Evolutionary conservation across 2,113 vertebrate genomes (phyloP).

Genomic region (Paratilapia polleni): DNA sequence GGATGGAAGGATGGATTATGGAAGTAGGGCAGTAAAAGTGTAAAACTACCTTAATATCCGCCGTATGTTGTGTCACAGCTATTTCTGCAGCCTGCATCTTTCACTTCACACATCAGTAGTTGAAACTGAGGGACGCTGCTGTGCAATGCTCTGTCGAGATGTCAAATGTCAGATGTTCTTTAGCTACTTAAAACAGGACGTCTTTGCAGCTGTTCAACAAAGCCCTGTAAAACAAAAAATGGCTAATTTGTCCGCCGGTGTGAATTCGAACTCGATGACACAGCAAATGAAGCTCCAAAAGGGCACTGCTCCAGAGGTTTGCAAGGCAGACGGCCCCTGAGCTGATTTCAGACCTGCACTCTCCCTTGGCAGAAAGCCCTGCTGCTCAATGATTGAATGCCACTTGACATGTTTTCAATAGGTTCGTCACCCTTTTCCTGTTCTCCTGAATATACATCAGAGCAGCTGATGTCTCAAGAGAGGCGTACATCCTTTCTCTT

Average conservation of each 20-base stretch:
- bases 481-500: conserved; percentile 42
- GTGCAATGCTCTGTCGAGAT: background rate
- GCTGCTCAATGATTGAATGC: conserved; percentile 70
- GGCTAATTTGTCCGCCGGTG: conserved; percentile 32
- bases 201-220: background rate
- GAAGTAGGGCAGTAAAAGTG: background rate
- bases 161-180: background rate
- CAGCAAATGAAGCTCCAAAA: conserved; percentile 68
- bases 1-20: background rate
- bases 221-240: background rate
- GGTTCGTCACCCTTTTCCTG: conserved; percentile 78
- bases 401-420: conserved; percentile 79
- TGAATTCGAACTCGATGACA: conserved; percentile 58
- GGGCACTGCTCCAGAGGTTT: conserved; percentile 57
- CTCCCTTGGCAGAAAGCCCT: conserved; percentile 58
- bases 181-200: background rate
- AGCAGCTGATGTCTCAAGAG: conserved; percentile 53
- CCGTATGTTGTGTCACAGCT: background rate
- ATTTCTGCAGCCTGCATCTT: background rate
- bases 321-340: conserved; percentile 46
- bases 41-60: background rate
- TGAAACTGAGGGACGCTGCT: background rate
- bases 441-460: conserved; percentile 78
- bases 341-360: conserved; percentile 55
- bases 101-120: background rate